Evolutionary conservation across 2,797 vertebrate genomes (phyloP).

Genomic region (Dryobates pubescens): DNA sequence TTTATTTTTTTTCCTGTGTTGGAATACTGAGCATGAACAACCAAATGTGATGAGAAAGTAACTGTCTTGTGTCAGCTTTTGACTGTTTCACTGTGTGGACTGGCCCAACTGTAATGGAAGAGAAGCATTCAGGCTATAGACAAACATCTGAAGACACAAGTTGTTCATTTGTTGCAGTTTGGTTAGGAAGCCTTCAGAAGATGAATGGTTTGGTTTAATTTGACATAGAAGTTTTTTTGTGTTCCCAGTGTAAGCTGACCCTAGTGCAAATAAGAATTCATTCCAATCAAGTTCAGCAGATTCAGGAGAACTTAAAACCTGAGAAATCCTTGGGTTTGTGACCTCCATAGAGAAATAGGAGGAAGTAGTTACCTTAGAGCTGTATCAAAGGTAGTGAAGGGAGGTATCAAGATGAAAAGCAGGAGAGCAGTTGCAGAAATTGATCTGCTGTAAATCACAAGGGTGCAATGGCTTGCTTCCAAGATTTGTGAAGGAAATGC

Average conservation of each 20-base stretch:
- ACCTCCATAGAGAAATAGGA: background rate
- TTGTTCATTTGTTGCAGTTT: background rate
- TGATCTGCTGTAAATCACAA: background rate
- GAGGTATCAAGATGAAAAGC: background rate
- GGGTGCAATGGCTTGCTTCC: background rate
- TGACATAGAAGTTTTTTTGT: background rate
- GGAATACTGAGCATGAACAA: background rate
- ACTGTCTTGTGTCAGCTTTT: background rate
- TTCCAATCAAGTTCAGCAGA: background rate
- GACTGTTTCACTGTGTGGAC: background rate
- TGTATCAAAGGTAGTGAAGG: background rate
- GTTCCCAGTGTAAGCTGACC: background rate
- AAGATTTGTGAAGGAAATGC: background rate
- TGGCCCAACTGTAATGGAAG: background rate
- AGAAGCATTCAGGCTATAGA: background rate
- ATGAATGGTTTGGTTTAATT: background rate
- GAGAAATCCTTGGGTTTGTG: background rate
- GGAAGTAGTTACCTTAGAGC: background rate
- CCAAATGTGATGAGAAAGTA: background rate
- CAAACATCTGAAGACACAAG: background rate
- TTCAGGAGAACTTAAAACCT: background rate
- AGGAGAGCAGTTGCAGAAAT: background rate
- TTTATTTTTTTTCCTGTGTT: background rate
- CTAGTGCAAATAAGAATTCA: background rate
- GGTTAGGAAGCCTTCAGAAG: background rate